Conservation (phyloP, 1,140 invertebrate genomes). For the Globodera ellingtonae region DNA sequence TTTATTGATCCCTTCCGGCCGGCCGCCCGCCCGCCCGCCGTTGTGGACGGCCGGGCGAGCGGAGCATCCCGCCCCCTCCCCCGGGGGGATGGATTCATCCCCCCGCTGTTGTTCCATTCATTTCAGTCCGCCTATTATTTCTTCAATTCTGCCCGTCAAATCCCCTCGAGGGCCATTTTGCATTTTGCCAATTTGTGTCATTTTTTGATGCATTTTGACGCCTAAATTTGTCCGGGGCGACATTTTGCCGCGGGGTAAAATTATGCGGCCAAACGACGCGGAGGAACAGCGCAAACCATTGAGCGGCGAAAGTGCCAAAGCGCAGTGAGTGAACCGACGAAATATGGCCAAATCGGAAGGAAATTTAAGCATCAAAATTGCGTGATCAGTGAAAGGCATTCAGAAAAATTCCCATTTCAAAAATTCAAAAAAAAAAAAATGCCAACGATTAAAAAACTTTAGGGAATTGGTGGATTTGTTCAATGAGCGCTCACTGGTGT, state of each 20-base stretch:
- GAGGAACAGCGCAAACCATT: not conserved
- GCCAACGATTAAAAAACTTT: not conserved
- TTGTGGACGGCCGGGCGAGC: not conserved
- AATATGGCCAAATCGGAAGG: no score
- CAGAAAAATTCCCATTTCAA: no score
- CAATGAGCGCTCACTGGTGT: constrained; percentile 52
- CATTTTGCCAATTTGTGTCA: not conserved
- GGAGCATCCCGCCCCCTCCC: not conserved
- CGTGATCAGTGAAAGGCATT: no score
- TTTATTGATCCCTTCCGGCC: not conserved
- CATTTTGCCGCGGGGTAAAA: not conserved
- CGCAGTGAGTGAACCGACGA: not conserved
- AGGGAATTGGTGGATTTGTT: constrained; percentile 43
- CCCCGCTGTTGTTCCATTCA: no score
- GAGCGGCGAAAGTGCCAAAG: constrained; percentile 1
- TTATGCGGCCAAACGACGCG: not conserved
- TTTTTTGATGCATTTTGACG: not conserved
- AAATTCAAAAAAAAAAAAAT: no score
- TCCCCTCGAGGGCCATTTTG: not conserved
- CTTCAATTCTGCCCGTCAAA: not conserved
- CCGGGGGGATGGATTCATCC: not conserved
- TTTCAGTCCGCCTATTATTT: no score
- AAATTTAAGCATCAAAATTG: no score
- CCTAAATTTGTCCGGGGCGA: no score
- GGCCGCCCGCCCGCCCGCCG: no score